Evolutionary conservation across 2,797 vertebrate species (phyloP), one percentile per base, ranked within the genome.

Genomic region (Hylomyscus alleni): DNA sequence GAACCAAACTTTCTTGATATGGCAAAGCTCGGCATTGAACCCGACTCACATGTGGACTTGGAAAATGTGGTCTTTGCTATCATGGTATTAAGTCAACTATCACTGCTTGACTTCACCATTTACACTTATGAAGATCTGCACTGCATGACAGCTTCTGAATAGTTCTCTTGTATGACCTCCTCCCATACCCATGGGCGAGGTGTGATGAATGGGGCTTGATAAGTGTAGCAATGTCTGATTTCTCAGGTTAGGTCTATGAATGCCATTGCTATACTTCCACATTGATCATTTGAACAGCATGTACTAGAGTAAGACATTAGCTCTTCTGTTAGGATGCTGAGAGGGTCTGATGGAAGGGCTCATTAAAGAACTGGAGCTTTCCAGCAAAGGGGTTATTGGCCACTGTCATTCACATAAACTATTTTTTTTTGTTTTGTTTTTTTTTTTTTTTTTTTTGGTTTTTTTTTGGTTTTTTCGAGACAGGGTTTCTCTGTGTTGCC

Each of bases 1-100:
- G 58, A 96, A 93, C 85, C 20, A 73, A 62, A 94, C 22, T 95
- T 93, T 86, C 75, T 65, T 89, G 44, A 95, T 89, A 3, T 47
- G 65, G 52, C 40, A 88, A 75, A 69, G 1, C 37, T 95, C 91
- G 91, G 73, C 47, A 85, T 26, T 58, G 20, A 87, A 84, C 87
- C 20, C 29, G 87, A 83, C 60, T 87, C 1, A 58, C 78, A 62
- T 69, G 7, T 40, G 17, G 96, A 84, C 6, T 88, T n/a, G 15
- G 58, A 85, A 92, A 94, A 80, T 40, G 12, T 19, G 17, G 11
- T 84, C 56, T 93, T 92, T 91, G 52, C 62, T 84, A 29, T 50
- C 91, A 24, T 34, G 13, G 47, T 58, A 87, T 91, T 90, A 94
- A 81, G 83, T 65, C 65, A 92, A 88, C 93, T 34, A 58, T 62